Evolutionary conservation across 2,797 vertebrate genomes (phyloP).

Genomic region (Orientallactaga sibirica): DNA sequence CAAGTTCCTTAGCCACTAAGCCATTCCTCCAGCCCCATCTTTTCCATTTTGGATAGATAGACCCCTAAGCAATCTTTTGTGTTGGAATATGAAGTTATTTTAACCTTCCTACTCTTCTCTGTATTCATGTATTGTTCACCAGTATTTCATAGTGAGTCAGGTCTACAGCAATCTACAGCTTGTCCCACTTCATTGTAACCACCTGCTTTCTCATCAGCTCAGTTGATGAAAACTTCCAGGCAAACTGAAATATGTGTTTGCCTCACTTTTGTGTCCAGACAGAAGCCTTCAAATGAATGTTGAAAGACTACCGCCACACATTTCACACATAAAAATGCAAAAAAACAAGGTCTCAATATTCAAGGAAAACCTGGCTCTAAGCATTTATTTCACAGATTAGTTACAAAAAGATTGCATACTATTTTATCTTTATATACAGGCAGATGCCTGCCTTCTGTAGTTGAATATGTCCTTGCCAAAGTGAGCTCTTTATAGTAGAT

Average conservation of each 20-base stretch:
- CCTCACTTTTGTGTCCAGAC: slow-evolving; percentile 66
- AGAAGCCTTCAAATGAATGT: slow-evolving; percentile 54
- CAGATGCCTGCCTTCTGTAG: background rate
- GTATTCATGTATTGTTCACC: slow-evolving; percentile 53
- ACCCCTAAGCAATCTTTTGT: slow-evolving; percentile 52
- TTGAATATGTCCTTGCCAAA: slow-evolving; percentile 49
- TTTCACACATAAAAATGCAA: slow-evolving; percentile 9
- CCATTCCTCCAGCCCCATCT: background rate
- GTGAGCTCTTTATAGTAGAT: background rate
- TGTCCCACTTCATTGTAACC: slow-evolving; percentile 45
- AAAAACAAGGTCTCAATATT: background rate
- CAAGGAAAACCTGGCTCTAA: slow-evolving; percentile 37
- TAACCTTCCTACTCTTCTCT: slow-evolving; percentile 45
- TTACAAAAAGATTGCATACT: slow-evolving; percentile 11
- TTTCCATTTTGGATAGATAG: slow-evolving; percentile 63
- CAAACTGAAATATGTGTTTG: slow-evolving; percentile 43
- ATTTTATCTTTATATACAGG: slow-evolving; percentile 10
- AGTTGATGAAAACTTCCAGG: slow-evolving; percentile 72
- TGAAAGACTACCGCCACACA: slow-evolving; percentile 7
- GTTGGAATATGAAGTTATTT: slow-evolving; percentile 78
- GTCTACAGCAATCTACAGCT: slow-evolving; percentile 41
- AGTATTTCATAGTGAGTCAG: slow-evolving; percentile 72
- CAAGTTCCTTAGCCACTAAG: too few relatives aligned
- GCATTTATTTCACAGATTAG: background rate
- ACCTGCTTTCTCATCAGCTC: slow-evolving; percentile 58